A percentile compares a stretch with the other conserved stretches of the same genome.
phyloP scores from a whole-genome alignment of 1,140 invertebrate genomes.

The Zaprionus gabonicus region DNA sequence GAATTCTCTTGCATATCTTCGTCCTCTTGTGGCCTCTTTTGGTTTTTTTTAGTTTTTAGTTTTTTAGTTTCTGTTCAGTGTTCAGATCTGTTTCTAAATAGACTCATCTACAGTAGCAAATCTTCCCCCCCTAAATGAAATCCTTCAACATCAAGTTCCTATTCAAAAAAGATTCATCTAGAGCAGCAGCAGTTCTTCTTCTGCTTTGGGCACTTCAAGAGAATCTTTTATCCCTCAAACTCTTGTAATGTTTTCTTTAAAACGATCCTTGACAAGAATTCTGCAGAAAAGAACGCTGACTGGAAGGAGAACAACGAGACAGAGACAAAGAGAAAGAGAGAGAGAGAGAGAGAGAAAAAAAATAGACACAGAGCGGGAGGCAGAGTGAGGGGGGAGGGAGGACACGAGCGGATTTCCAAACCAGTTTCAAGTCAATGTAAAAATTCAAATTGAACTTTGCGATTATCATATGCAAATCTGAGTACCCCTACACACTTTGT shows the following conservation, averaged over 20 bases:
- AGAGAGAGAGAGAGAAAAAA: neutral
- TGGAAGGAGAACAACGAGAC: neutral
- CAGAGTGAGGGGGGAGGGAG: neutral
- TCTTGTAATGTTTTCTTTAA: neutral
- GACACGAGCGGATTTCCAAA: neutral
- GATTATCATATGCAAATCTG: conserved; percentile 29
- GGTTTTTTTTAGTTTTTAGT: no score
- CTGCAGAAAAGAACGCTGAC: neutral
- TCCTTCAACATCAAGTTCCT: neutral
- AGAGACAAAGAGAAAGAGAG: neutral
- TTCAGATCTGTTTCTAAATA: no score
- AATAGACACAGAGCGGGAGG: neutral
- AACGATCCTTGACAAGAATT: neutral
- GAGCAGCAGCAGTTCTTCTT: neutral
- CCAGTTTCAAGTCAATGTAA: conserved; percentile 26
- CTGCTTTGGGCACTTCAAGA: neutral
- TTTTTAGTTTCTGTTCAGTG: no score
- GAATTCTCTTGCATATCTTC: no score
- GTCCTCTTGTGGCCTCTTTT: no score
- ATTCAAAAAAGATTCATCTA: neutral
- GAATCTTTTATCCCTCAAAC: neutral
- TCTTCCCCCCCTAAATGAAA: neutral
- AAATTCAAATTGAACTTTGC: conserved; percentile 13
- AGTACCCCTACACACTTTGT: neutral
- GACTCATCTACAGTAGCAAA: neutral